phyloP scores from a whole-genome alignment of 2,797 vertebrate genomes.

The Prionace glauca region DNA sequence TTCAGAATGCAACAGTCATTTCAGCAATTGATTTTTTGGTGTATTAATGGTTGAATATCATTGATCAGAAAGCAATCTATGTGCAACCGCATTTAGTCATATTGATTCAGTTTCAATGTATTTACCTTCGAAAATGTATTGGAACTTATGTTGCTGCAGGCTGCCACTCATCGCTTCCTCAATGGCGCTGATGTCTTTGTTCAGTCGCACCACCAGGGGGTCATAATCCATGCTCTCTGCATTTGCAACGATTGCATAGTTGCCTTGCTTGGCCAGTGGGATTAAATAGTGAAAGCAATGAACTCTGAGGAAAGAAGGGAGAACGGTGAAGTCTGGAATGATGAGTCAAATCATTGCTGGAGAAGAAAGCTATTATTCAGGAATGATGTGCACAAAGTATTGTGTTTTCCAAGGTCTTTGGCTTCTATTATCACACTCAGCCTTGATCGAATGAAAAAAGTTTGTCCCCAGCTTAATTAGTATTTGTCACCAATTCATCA shows the following conservation, averaged over 20 bases:
- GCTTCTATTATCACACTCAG: slow-evolving; percentile 1
- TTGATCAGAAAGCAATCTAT: not conserved
- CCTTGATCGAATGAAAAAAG: not conserved
- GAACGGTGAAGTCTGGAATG: not conserved
- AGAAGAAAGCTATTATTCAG: not conserved
- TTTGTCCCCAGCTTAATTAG: not conserved
- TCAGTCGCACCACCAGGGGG: slow-evolving; percentile 87
- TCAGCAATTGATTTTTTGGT: slow-evolving; percentile 23
- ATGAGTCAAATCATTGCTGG: not conserved
- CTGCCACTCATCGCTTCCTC: slow-evolving; percentile 89
- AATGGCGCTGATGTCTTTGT: slow-evolving; percentile 93
- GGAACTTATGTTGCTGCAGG: slow-evolving; percentile 95
- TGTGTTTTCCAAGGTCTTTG: not conserved
- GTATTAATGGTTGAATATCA: slow-evolving; percentile 4
- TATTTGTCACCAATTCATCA: slow-evolving; percentile 16
- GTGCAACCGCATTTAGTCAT: not conserved
- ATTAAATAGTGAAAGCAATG: slow-evolving; percentile 97
- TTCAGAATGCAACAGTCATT: not conserved
- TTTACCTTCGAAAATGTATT: slow-evolving; percentile 95
- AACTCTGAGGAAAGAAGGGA: slow-evolving; percentile 61
- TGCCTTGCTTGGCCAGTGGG: slow-evolving; percentile 88
- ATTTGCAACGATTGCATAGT: slow-evolving; percentile 94
- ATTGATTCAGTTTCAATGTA: not conserved
- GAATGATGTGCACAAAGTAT: not conserved
- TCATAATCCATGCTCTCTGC: slow-evolving; percentile 99